Base-by-base conservation (phyloP, 2,797 vertebrate species). In the Eulemur coronatus region DNA sequence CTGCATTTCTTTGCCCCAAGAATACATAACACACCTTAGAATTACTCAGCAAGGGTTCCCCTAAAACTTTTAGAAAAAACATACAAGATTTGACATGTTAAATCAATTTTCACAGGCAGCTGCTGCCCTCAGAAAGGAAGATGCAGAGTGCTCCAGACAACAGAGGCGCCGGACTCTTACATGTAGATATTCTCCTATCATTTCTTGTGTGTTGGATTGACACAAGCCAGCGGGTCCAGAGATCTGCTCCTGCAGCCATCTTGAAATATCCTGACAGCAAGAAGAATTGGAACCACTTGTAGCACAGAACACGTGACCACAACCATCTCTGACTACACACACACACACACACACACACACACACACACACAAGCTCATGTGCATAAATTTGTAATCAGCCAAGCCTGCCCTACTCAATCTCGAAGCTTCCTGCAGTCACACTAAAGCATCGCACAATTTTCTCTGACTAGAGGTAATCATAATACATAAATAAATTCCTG, bases 311-410 rank as follows among this genome's bases (percentile, higher is more conserved):
- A 57, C 24, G 18, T 18, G 72, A 72, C 84, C 55, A 52, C 30
- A 43, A 50, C 35, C 72, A 84, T 75, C 33, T 67, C 84, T 65
- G 75, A 82, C 33, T 38, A 70, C 35, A 73, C 30, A 76, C 22
- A 65, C 28, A 79, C 38, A n/a, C 18, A 52, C 35, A 67, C 35
- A 33, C 55, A 48, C 26, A 52, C 69, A 41, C 73, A 48, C 26
- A 52, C 69, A 41, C 73, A 57, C 14, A 65, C 26, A 17, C 13
- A 52, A 4, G 33, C 63, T 84, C 75, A 75, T 73, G 50, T 87
- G 85, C 80, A 97, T 92, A 97, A 89, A 96, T 96, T 48, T 96
- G 75, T 91, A 94, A 97, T 97, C 89, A 97, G 76, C 59, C 59
- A 94, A 41, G 24, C 13, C 65, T 89, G 14, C 52, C 55, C 59